Evolutionary conservation across 2,888 invertebrate species (phyloP), one percentile per base, ranked within the genome.

Genomic region (Dichetophora obliterata): DNA sequence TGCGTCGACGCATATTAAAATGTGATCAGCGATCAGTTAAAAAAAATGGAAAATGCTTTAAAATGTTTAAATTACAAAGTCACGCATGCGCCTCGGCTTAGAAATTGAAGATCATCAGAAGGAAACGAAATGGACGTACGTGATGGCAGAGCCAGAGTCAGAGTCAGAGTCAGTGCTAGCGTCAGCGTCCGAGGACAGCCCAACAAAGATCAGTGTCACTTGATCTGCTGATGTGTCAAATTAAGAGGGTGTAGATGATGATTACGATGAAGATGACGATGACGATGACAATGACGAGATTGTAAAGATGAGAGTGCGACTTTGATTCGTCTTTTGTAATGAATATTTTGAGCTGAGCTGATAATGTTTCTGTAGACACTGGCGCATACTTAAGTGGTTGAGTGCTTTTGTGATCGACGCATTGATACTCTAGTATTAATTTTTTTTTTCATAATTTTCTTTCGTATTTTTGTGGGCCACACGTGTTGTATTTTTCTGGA

Each of bases 221-320:
- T 86, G 86, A 86, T 86, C 86, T 86, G 84, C 84, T 85, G 85
- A 84, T 85, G 84, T 86, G 86, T 86, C 87, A 86, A 86, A 86
- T 86, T 85, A 86, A 85, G 86, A 86, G 85, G 84, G 85, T 84
- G 84, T 83, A 85, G 84, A 79, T 85, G 85, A 78, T 82, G 76
- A 77, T 76, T 76, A 48, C 48, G 59, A 19, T 71, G 50, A 27
- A 11, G n/a, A 54, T 63, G 52, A 27, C 34, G 75, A 71, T 24
- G 54, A 52, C 76, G n/a, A 54, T 63, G 52, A 27, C 34, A 71
- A 71, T 24, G 54, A 52, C 76, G 77, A 77, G 77, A 80, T 68
- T 71, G 61, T 76, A 78, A 77, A 79, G 83, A 84, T 85, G 86
- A 86, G 85, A 85, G 85, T 85, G 86, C 84, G 86, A 84, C 82